These are phyloP conservation scores for Pemphigus obesinymphae DNA, from an alignment of 1,140 invertebrate genomes.

Conservation along the genomic window DNA sequence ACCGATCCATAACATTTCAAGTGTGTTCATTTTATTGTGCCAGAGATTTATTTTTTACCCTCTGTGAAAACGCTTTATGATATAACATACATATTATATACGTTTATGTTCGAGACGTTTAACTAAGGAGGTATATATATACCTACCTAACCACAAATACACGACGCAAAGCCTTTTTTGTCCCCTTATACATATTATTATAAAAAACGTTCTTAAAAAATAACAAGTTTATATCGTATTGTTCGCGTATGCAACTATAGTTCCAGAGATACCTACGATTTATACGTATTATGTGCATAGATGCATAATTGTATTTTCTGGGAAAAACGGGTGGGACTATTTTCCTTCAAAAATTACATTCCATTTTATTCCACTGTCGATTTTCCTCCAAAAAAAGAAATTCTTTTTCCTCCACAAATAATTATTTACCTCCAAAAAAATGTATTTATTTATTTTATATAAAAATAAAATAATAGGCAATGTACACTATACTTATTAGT, in stretches of 20 bases:
- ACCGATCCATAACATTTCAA: conserved; percentile 39
- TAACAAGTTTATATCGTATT: conserved; percentile 22
- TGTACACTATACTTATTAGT: too few relatives aligned
- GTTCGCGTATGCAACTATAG: neutral
- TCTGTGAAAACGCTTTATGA: neutral
- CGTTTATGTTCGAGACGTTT: conserved; percentile 27
- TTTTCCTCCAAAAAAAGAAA: too few relatives aligned
- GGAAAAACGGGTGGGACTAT: too few relatives aligned
- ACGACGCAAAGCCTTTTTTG: conserved; percentile 3
- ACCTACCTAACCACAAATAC: neutral
- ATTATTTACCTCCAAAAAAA: too few relatives aligned
- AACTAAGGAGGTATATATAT: conserved; percentile 22
- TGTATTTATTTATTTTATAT: too few relatives aligned
- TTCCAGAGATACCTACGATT: conserved; percentile 1
- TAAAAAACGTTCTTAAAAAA: neutral
- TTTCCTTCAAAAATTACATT: too few relatives aligned
- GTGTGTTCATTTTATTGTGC: conserved; percentile 39
- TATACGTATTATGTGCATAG: neutral
- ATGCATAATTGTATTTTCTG: neutral
- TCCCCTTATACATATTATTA: too few relatives aligned
- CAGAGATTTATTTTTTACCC: conserved; percentile 17
- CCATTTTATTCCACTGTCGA: too few relatives aligned
- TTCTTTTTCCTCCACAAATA: too few relatives aligned
- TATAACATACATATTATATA: conserved; percentile 3
- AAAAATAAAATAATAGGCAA: too few relatives aligned